phyloP scores from a whole-genome alignment of 1,140 invertebrate species.

The Ephestia elutella region DNA sequence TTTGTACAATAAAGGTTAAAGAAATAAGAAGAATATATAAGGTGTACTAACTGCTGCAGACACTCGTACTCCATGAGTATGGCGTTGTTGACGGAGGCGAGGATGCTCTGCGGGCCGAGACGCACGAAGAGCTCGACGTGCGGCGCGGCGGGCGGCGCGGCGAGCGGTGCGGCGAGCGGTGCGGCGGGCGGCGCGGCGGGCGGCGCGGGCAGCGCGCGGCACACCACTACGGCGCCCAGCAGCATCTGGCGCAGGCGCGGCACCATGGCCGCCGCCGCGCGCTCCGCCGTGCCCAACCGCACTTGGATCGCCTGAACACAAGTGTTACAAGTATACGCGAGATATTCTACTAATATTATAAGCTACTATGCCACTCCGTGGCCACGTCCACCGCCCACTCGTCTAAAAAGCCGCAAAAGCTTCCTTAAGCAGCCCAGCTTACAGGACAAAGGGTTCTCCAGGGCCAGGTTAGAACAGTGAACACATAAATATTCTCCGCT shows the following conservation, averaged over 20 bases:
- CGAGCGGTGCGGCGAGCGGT: slow-evolving; percentile 53
- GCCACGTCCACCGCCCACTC: too few relatives aligned
- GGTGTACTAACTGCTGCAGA: slow-evolving; percentile 29
- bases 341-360: too few relatives aligned
- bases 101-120: slow-evolving; percentile 70
- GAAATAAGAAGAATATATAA: too few relatives aligned
- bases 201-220: slow-evolving; percentile 56
- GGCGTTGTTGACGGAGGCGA: slow-evolving; percentile 78
- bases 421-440: too few relatives aligned
- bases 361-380: too few relatives aligned
- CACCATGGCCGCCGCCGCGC: slow-evolving; percentile 59
- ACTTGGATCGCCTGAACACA: slow-evolving; percentile 71
- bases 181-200: slow-evolving; percentile 58
- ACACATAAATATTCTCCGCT: too few relatives aligned
- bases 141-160: slow-evolving; percentile 58
- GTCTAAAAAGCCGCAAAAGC: too few relatives aligned
- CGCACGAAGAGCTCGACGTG: slow-evolving; percentile 78
- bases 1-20: too few relatives aligned
- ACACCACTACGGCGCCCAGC: slow-evolving; percentile 58
- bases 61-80: slow-evolving; percentile 71
- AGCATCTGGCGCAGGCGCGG: slow-evolving; percentile 68
- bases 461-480: too few relatives aligned
- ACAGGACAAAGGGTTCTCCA: too few relatives aligned
- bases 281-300: slow-evolving; percentile 67
- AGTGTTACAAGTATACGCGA: too few relatives aligned